These are phyloP conservation scores for Diabrotica virgifera DNA, from an alignment of 1,140 invertebrate genomes.

Conservation along the genomic window DNA sequence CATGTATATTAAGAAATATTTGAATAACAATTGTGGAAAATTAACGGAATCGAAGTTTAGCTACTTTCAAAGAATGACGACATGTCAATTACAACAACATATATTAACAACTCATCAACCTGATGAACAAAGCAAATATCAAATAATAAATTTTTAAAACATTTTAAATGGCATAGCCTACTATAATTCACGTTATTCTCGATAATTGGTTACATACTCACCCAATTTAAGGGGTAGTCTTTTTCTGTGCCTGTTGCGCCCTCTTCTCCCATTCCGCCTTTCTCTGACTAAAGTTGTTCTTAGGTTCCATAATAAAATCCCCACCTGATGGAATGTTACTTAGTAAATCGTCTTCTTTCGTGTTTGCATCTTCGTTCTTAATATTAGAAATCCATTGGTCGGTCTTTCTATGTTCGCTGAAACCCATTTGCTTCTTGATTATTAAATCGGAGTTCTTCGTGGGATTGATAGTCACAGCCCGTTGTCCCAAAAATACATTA, in stretches of 20 bases:
- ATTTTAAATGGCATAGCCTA: too few relatives aligned
- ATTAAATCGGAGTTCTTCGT: slow-evolving; percentile 27
- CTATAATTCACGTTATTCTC: too few relatives aligned
- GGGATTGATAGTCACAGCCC: slow-evolving; percentile 35
- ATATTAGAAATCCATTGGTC: slow-evolving; percentile 38
- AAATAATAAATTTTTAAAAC: too few relatives aligned
- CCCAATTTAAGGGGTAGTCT: slow-evolving; percentile 22
- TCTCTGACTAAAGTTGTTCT: slow-evolving; percentile 66
- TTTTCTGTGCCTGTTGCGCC: slow-evolving; percentile 60
- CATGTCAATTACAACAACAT: too few relatives aligned
- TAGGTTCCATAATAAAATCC: slow-evolving; percentile 53
- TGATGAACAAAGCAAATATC: too few relatives aligned
- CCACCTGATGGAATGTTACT: slow-evolving; percentile 33
- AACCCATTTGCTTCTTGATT: slow-evolving; percentile 38
- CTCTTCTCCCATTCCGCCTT: slow-evolving; percentile 71
- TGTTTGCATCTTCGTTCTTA: slow-evolving; percentile 29
- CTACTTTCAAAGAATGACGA: too few relatives aligned
- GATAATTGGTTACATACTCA: neutral
- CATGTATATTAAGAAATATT: too few relatives aligned
- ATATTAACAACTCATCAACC: too few relatives aligned
- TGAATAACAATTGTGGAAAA: too few relatives aligned
- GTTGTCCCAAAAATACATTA: slow-evolving; percentile 37
- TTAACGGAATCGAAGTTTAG: too few relatives aligned
- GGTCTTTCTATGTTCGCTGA: slow-evolving; percentile 36
- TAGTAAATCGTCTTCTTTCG: slow-evolving; percentile 36